Conservation (phyloP, 2,113 vertebrate genomes). For the Andinoacara biseriatus region DNA sequence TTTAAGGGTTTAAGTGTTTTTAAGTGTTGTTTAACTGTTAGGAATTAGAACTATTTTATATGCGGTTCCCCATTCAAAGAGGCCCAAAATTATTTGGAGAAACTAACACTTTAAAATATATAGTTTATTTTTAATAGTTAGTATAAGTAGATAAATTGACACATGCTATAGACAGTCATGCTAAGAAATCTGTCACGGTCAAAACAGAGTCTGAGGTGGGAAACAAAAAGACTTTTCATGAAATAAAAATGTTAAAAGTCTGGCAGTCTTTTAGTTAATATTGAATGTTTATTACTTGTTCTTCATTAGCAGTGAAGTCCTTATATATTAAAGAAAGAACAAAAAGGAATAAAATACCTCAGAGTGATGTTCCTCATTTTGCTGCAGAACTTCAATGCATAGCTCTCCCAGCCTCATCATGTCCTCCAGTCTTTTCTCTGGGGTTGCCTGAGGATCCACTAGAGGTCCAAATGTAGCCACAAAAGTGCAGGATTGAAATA, state of each 20-base stretch:
- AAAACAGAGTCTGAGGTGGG: neutral
- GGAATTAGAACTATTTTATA: too few species aligned
- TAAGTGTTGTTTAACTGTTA: too few species aligned
- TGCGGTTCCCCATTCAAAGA: too few species aligned
- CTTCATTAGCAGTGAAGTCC: neutral
- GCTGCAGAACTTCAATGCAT: constrained; percentile 94
- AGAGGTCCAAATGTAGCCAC: neutral
- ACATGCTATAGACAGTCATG: too few species aligned
- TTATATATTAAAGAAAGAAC: neutral
- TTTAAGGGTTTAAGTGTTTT: too few species aligned
- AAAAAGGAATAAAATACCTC: constrained; percentile 81
- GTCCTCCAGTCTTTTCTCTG: constrained; percentile 89
- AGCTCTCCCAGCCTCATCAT: constrained; percentile 92
- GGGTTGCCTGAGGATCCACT: constrained; percentile 78
- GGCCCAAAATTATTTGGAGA: too few species aligned
- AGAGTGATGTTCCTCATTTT: constrained; percentile 96
- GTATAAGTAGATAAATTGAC: too few species aligned
- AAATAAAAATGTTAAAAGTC: neutral
- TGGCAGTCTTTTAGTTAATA: neutral
- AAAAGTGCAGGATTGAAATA: neutral
- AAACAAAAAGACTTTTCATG: neutral
- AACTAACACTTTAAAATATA: too few species aligned
- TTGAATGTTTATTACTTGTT: neutral
- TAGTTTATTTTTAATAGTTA: too few species aligned
- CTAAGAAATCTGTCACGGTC: too few species aligned